Evolutionary conservation across 2,888 invertebrate species (phyloP), one percentile per base, ranked within the genome.

Genomic region (Hedya salicella): DNA sequence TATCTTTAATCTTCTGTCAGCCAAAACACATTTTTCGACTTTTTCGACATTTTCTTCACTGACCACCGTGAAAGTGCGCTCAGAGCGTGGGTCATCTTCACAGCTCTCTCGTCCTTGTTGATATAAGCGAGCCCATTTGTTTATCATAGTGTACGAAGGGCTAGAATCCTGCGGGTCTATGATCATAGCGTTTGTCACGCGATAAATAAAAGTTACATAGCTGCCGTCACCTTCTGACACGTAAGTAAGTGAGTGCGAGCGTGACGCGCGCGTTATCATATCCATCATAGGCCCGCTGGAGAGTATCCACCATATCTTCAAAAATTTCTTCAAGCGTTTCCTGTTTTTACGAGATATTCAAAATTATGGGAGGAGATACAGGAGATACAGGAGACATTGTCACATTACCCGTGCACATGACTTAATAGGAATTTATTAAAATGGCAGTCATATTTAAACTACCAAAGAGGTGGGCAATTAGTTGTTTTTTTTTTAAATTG

Each of bases 101-200:
- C 57, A 59, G 44, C 52, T 65, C 16, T 59, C 49, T 49, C 49
- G 14, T 56, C 63, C 63, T 63, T 56, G 56, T 48, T 57, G 49
- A 64, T 49, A 64, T 53, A 62, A 44, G 32, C 63, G 57, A 57
- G 17, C 25, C 54, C 50, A 54, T 63, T 63, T 42, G 54, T 60
- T 48, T 3, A 36, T 40, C 54, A 63, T 64, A 13, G 57, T 50
- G 48, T 64, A 57, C n/a, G n/a, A n/a, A n/a, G n/a, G n/a, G n/a
- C n/a, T n/a, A n/a, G n/a, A n/a, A n/a, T n/a, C n/a, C n/a, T n/a
- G 53, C 16, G 53, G 53, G 53, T n/a, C 19, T 40, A 53, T 53
- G 53, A 40, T 62, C 62, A n/a, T n/a, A n/a, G n/a, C n/a, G n/a
- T n/a, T n/a, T n/a, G n/a, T n/a, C n/a, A n/a, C n/a, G n/a, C n/a